These are phyloP conservation scores for Tokudaia tokunoshimensis DNA, from an alignment of 2,797 vertebrate genomes.

Conservation along the genomic window DNA sequence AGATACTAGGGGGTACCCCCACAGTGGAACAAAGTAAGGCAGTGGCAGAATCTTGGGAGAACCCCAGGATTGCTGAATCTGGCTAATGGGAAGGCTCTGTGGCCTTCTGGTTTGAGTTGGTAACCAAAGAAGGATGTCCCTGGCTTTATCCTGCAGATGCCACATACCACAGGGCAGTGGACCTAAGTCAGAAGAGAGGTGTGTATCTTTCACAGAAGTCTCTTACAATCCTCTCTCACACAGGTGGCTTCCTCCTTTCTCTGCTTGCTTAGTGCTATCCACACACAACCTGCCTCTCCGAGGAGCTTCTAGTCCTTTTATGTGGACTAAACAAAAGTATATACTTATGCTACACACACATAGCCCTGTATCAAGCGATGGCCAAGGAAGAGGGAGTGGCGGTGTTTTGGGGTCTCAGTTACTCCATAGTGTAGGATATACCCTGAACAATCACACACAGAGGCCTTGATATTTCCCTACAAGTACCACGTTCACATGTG, in stretches of 20 bases:
- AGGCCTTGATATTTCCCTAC: neutral
- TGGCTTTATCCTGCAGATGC: neutral
- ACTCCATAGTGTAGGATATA: neutral
- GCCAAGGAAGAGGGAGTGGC: neutral
- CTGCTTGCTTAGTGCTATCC: neutral
- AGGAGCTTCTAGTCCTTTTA: neutral
- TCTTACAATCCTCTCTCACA: neutral
- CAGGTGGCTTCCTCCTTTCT: neutral
- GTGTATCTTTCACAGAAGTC: neutral
- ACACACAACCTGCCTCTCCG: neutral
- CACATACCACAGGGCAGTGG: neutral
- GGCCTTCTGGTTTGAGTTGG: neutral
- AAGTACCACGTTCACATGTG: fast-evolving
- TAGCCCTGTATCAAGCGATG: neutral
- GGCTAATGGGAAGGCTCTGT: neutral
- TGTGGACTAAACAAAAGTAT: neutral
- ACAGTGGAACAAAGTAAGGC: neutral
- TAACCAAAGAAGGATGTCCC: neutral
- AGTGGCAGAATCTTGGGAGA: neutral
- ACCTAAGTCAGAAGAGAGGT: neutral
- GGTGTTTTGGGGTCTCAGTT: neutral
- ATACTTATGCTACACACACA: neutral
- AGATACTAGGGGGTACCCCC: too few species aligned
- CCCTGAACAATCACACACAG: neutral
- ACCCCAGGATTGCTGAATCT: neutral